Base-by-base conservation (phyloP, 2,888 invertebrate genomes). In the Hypselothyrea guttata region DNA sequence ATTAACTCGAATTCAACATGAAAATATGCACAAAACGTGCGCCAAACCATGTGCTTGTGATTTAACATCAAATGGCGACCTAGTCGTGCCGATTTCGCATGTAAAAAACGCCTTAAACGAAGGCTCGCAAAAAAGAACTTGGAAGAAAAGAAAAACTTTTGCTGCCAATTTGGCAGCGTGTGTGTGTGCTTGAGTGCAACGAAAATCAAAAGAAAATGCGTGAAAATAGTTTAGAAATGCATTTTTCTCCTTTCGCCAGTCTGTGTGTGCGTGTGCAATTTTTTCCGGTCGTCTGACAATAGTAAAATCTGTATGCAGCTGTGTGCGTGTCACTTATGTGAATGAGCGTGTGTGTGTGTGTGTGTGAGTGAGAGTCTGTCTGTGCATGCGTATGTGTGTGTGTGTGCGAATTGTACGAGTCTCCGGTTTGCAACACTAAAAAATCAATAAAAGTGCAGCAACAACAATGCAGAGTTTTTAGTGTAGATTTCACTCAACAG, bases 361-460 rank as follows among this genome's bases (percentile, higher is more conserved):
- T 44, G 35, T 57, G 40, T 46, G 37, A 28, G 16, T 22, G 15
- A 28, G 30, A 13, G 28, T 46, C 27, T 55, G 52, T 16, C 13
- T 5, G 11, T 12, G 13, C 48, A 22, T 52, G 15, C 48, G 9
- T 46, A 35, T 51, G 9, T 27, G 37, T 22, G 40, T 54, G 30
- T 56, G 37, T 57, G 40, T 42, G 63, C 53, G 37, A 66, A 66
- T 70, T 61, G 56, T 72, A 52, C 65, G 60, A 71, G 57, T 66
- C 67, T 64, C 58, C 75, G 75, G 63, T 82, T 82, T 82, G 82
- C 78, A 82, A 78, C 77, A 83, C 79, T 79, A 83, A 71, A 83
- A 83, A 81, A 81, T 81, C 81, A 73, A 81, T 81, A 81, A 83
- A 76, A 81, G 40, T 84, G 84, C 81, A 84, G 59, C 60, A 65